Conservation (phyloP, 2,113 vertebrate species). For the Leptobrachium leishanense region DNA sequence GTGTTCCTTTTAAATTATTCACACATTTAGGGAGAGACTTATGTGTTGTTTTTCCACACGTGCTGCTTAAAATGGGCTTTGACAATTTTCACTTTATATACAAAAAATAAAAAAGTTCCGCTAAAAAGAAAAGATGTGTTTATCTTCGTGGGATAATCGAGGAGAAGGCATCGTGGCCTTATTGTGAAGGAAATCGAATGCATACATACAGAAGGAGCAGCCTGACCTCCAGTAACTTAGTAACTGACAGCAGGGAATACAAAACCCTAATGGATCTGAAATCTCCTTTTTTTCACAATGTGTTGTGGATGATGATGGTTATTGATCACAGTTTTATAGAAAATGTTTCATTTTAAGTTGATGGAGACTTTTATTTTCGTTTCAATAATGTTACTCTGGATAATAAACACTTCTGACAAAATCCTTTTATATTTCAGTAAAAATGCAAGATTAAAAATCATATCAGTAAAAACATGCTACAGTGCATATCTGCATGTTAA, state of each 20-base stretch:
- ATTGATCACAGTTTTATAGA: neutral
- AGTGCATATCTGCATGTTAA: too few species aligned
- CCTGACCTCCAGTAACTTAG: neutral
- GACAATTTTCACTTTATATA: too few species aligned
- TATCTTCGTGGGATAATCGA: slow-evolving; percentile 29
- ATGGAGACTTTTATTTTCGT: neutral
- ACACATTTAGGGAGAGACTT: too few species aligned
- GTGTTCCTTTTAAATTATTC: too few species aligned
- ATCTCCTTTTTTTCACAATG: slow-evolving; percentile 6
- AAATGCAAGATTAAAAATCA: too few species aligned
- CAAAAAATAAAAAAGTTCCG: too few species aligned
- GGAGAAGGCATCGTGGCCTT: slow-evolving; percentile 3
- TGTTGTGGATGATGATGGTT: slow-evolving; percentile 38
- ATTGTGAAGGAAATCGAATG: slow-evolving; percentile 14
- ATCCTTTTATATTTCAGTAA: neutral
- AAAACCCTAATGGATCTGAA: slow-evolving; percentile 38
- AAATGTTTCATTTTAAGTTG: slow-evolving; percentile 18
- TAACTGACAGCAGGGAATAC: neutral
- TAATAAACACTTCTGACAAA: neutral
- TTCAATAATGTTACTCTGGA: neutral
- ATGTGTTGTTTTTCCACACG: too few species aligned
- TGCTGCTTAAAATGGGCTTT: too few species aligned
- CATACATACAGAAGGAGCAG: neutral
- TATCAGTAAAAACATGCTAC: too few species aligned
- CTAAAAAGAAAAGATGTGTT: neutral